Percentiles rank a stretch among this genome's conserved stretches.
Conservation (phyloP, 35 echinoderm and acorn worm genomes). For the Amphiura filiformis region DNA sequence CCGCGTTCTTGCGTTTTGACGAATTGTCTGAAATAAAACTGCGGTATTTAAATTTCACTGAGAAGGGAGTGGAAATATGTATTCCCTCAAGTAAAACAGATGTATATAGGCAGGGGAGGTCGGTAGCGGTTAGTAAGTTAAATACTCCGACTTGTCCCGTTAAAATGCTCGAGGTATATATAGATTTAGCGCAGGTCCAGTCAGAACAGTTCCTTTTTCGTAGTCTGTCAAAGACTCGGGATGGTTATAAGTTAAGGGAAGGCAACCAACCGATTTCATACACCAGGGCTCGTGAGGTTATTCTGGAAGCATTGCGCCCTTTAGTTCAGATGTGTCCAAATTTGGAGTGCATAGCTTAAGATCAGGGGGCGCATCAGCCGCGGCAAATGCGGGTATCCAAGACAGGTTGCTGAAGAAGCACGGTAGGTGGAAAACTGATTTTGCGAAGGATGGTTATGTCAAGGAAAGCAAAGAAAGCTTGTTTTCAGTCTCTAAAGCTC, state of each 20-base stretch:
- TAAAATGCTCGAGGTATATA: neutral
- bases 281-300: neutral
- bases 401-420: neutral
- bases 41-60: neutral
- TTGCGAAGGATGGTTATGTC: neutral
- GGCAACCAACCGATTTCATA: slow-evolving; percentile 14
- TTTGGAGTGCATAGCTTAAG: slow-evolving; percentile 4
- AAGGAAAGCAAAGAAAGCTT: neutral
- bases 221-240: neutral
- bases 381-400: neutral
- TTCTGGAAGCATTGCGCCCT: neutral
- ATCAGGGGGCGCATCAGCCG: neutral
- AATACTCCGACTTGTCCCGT: neutral
- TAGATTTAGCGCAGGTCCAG: neutral
- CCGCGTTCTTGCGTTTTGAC: neutral
- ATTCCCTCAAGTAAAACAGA: neutral
- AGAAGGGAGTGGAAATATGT: neutral
- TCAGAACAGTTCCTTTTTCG: neutral
- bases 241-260: slow-evolving; percentile 18
- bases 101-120: neutral
- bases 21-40: neutral
- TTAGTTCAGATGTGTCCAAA: slow-evolving; percentile 11
- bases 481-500: slow-evolving; percentile 1
- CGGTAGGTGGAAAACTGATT: neutral
- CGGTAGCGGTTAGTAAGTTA: neutral